Evolutionary conservation across 1,140 invertebrate species (phyloP).

Genomic region (Camponotus pennsylvanicus): DNA sequence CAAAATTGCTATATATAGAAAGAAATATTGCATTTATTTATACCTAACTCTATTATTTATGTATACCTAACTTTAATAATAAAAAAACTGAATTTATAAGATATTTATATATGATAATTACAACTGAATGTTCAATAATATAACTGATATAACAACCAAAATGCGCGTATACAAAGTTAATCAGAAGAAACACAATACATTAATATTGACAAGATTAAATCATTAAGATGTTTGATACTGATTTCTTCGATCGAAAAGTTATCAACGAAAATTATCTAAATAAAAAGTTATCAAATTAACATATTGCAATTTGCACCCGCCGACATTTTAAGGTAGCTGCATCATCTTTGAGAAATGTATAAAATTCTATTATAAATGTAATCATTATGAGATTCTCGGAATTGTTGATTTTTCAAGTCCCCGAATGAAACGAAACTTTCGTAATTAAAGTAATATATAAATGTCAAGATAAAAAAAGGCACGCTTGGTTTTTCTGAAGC

Average conservation of each 20-base stretch:
- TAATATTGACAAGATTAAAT: not conserved
- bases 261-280: not conserved
- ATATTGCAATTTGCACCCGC: not conserved
- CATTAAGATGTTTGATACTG: not conserved
- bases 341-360: not conserved
- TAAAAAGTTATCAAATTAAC: not conserved
- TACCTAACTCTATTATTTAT: too few species aligned
- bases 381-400: not conserved
- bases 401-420: not conserved
- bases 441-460: slow-evolving; percentile 12
- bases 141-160: not conserved
- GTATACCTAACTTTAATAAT: not conserved
- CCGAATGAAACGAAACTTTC: not conserved
- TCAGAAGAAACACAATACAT: not conserved
- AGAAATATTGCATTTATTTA: not conserved
- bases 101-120: not conserved
- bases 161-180: not conserved
- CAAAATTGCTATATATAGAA: too few species aligned
- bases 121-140: not conserved
- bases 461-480: slow-evolving; percentile 20
- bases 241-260: too few species aligned
- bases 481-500: not conserved
- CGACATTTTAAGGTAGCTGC: slow-evolving; percentile 14
- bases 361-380: not conserved
- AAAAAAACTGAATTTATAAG: not conserved